A percentile compares a stretch with the other conserved stretches of the same genome.
Conservation (phyloP, 2,888 invertebrate genomes). For the Archips xylosteana region DNA sequence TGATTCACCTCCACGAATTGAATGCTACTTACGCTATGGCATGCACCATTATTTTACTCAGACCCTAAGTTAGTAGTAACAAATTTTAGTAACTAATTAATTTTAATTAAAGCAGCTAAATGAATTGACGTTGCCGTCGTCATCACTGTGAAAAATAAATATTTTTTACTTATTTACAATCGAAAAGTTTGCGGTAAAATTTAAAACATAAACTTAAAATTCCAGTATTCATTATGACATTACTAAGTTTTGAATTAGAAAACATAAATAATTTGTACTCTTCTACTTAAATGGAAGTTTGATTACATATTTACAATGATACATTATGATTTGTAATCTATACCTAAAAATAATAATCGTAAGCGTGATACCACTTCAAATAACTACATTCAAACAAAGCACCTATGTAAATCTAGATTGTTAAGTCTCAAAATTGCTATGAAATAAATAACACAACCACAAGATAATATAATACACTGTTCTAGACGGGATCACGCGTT, state of each 20-base stretch:
- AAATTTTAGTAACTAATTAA: conserved; percentile 45
- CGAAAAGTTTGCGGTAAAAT: conserved; percentile 24
- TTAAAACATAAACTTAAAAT: conserved; percentile 6
- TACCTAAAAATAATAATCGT: conserved; percentile 56
- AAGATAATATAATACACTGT: conserved; percentile 68
- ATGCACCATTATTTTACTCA: conserved; percentile 77
- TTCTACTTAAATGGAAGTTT: conserved; percentile 79
- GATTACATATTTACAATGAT: conserved; percentile 72
- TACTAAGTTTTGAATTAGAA: conserved; percentile 60
- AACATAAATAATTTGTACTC: conserved; percentile 82
- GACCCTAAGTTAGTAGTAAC: conserved; percentile 70
- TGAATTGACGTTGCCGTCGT: conserved; percentile 39
- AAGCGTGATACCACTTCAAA: conserved; percentile 59
- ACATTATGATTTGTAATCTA: conserved; percentile 56
- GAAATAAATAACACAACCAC: conserved; percentile 70
- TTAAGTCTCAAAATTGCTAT: conserved; percentile 72
- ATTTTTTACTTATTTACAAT: conserved; percentile 34
- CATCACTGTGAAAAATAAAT: conserved; percentile 40
- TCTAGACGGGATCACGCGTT: conserved; percentile 57
- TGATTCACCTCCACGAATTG: conserved; percentile 53
- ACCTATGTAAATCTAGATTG: conserved; percentile 62
- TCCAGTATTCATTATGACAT: conserved; percentile 25
- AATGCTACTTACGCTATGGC: conserved; percentile 78
- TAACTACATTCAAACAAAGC: conserved; percentile 60
- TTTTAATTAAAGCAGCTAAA: conserved; percentile 46